Evolutionary conservation across 2,113 vertebrate species (phyloP), one percentile per base, ranked within the genome.

Genomic region (Perca flavescens): DNA sequence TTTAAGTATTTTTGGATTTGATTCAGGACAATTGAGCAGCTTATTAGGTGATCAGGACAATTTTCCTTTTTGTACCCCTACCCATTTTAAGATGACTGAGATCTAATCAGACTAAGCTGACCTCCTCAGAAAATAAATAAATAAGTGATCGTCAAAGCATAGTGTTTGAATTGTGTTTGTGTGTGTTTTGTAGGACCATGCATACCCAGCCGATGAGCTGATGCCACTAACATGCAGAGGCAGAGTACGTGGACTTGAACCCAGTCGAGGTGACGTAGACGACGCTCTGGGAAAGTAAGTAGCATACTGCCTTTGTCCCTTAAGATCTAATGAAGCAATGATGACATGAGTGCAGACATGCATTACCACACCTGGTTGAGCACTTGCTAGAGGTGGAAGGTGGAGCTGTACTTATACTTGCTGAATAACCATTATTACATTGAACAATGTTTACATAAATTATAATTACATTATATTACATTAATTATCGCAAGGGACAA

Each of bases 161-260:
- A 6, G 25, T 5, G 22, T 66, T 73, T n/a, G 34, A 63, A 50
- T 0, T 53, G 49, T 82, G 36, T 86, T 47, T 81, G n/a, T 82
- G 3, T 80, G 50, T 83, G 19, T 92, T 64, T 72, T 31, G 22
- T 82, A 99, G 98, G 96, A 99, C 93, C 98, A 99, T 71, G 98
- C 98, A 0, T 99, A 99, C 86, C 98, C 98, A 89, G 98, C 98
- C 17, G 98, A 99, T 80, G 98, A 99, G 91, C 96, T 99, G 83
- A 99, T 99, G 98, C 98, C 98, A 83, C 95, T 99, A 80, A 99
- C 98, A 21, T 99, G 98, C 70, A 96, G 98, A 87, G 98, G 98
- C 67, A 94, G 98, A 83, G 96, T 99, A 57, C 96, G 98, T 85
- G 98, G 98, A 53, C 96, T 98, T 76, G 98, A 99, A 82, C 98